A percentile compares a stretch with the other conserved stretches of the same genome.
These are phyloP conservation scores for Oreohelix idahoensis DNA, from an alignment of 1,140 invertebrate species.

Conservation along the genomic window DNA sequence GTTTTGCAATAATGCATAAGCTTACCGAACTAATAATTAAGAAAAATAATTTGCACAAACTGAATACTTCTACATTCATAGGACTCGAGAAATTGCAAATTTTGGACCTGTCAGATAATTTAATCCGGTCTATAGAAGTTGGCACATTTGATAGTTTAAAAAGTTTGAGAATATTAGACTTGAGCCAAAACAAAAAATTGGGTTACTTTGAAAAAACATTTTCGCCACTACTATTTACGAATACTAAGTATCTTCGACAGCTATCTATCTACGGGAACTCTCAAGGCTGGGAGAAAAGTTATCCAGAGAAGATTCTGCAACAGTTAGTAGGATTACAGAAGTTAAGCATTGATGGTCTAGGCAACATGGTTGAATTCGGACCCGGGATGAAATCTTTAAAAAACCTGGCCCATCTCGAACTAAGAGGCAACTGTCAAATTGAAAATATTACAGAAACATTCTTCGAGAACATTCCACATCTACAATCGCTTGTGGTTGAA, in stretches of 20 bases:
- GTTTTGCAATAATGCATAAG: background rate
- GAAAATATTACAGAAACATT: constrained; percentile 1
- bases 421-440: background rate
- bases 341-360: background rate
- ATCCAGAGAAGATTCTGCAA: background rate
- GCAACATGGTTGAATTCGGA: background rate
- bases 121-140: background rate
- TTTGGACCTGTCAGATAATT: background rate
- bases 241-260: background rate
- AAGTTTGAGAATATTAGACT: background rate
- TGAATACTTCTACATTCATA: background rate
- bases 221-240: background rate
- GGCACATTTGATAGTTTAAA: background rate
- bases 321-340: background rate
- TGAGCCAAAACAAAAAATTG: background rate
- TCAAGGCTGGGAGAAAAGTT: background rate
- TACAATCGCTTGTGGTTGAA: background rate
- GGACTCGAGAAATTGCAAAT: background rate
- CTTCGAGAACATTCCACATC: background rate
- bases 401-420: background rate
- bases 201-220: background rate
- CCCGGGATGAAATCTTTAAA: background rate
- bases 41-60: background rate
- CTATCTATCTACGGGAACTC: background rate
- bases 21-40: background rate